Base-by-base conservation (phyloP, 2,888 invertebrate species). In the Campoplex nolae region DNA sequence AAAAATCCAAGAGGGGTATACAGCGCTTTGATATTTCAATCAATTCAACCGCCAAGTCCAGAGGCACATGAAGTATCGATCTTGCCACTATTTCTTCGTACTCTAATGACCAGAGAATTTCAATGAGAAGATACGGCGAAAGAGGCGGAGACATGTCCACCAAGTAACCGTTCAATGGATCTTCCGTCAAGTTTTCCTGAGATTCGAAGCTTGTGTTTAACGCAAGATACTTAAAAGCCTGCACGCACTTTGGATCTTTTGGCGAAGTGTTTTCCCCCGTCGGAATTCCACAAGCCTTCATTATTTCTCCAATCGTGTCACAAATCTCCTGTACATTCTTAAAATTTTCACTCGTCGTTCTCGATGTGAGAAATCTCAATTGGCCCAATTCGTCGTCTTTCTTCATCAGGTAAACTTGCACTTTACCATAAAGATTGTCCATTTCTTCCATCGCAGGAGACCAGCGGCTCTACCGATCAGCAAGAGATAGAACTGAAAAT, bases 81-180 rank as follows among this genome's bases (percentile, higher is more conserved):
- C 92, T 92, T 0, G 89, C 87, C 23, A 94, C 68, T 45, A 94
- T 87, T 8, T 89, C 88, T 3, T 94, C 94, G 35, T 90, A 94
- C 6, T 90, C 83, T 0, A 94, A 70, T 7, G 79, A 83, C 92
- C 92, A 93, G 0, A 93, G 16, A 71, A 94, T 91, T 88, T 93
- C 92, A 6, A 92, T 81, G 2, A 94, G 89, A 6, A 94, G 85
- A 82, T 93, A 94, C 0, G 92, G 91, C 3, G 94, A 94, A 13
- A 94, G 62, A 18, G 92, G 87, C 16, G 93, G 92, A 82, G 92
- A 93, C 88, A 92, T 91, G 62, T 92, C 92, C 0, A 93, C 93
- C 38, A 94, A 86, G 77, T 92, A 91, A n/a, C 92, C 93, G 76
- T 89, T 89, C 0, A 79, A 56, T n/a, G 89, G 74, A 73, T 94